Evolutionary conservation across 2,888 invertebrate species (phyloP).

Genomic region (Tethea ocularis): DNA sequence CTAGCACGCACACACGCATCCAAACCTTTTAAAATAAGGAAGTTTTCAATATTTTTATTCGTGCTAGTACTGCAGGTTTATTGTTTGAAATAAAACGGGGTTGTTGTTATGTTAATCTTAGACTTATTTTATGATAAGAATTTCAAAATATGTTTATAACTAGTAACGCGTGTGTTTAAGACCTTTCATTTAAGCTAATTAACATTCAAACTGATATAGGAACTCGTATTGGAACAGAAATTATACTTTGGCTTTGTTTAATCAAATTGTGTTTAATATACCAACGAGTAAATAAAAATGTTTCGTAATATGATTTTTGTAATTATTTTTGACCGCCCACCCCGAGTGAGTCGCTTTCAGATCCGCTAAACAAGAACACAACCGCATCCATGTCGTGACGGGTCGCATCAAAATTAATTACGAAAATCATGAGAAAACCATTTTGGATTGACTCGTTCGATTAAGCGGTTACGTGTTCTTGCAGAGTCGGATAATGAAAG

Average conservation of each 20-base stretch:
- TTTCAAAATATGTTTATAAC: conserved; percentile 69
- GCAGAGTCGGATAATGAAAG: conserved; percentile 92
- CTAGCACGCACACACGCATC: conserved; percentile 11
- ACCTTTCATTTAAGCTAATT: conserved; percentile 73
- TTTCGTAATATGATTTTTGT: conserved; percentile 83
- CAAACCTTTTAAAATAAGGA: conserved; percentile 11
- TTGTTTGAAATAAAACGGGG: conserved; percentile 71
- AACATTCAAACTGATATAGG: conserved; percentile 69
- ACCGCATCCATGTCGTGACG: conserved; percentile 62
- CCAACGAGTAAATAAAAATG: conserved; percentile 81
- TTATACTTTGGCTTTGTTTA: conserved; percentile 78
- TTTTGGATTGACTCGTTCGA: conserved; percentile 37
- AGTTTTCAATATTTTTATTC: conserved; percentile 14
- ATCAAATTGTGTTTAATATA: conserved; percentile 81
- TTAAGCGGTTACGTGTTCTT: conserved; percentile 85
- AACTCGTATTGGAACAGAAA: conserved; percentile 67
- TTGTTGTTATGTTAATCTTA: conserved; percentile 80
- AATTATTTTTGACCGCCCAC: conserved; percentile 79
- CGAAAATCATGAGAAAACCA: conserved; percentile 68
- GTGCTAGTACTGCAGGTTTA: conserved; percentile 41
- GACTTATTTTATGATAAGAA: conserved; percentile 71
- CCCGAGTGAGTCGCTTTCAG: conserved; percentile 68
- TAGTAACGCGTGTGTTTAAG: conserved; percentile 70
- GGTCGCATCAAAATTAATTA: conserved; percentile 80
- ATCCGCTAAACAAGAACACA: conserved; percentile 66